Evolutionary conservation across 2,113 vertebrate species (phyloP), one percentile per base, ranked within the genome.

Genomic region (Colaptes auratus): DNA sequence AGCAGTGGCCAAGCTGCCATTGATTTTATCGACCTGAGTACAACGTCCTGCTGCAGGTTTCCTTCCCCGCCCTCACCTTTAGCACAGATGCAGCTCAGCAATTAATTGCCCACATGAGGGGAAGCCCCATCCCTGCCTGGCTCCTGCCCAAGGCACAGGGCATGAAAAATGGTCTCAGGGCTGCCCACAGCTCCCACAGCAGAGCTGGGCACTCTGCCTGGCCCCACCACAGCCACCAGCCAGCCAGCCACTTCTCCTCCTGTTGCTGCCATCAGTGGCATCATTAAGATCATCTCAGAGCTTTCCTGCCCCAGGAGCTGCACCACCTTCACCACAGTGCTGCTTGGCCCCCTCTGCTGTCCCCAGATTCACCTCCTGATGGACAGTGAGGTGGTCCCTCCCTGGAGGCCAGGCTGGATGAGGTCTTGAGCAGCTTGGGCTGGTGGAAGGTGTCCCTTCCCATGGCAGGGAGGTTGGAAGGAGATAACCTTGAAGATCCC

Each of bases 1-100:
- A 10, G 28, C 87, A 4, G 10, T n/a, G 52, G 82, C 93, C 93
- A 74, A 17, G 6, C 0, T 0, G 76, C 82, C 69, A 93, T 91
- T 48, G 95, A 95, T 95, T 96, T 95, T 94, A 96, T 95, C 0
- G 96, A 93, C 7, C 86, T 1, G 12, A 8, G 70, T 1, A 10
- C 3, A 31, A 46, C 64, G 3, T 63, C 70, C 75, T 58, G 25
- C 70, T 65, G 80, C 73, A 67, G 83, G 35, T 77, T 59, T 30
- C 60, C 91, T 88, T 82, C 21, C 0, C 8, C 2, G 16, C 0
- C 60, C 67, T 90, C 80, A 63, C 88, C 88, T 85, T 39, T 52
- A 82, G 80, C 36, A 4, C 14, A 0, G 36, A 42, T 48, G 77
- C 30, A 87, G 93, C 87, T 33, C 78, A 8, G 85, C 90, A 94